A percentile compares a stretch with the other conserved stretches of the same genome.
These are phyloP conservation scores for Bradypodion pumilum DNA, from an alignment of 2,797 vertebrate species.

Conservation along the genomic window DNA sequence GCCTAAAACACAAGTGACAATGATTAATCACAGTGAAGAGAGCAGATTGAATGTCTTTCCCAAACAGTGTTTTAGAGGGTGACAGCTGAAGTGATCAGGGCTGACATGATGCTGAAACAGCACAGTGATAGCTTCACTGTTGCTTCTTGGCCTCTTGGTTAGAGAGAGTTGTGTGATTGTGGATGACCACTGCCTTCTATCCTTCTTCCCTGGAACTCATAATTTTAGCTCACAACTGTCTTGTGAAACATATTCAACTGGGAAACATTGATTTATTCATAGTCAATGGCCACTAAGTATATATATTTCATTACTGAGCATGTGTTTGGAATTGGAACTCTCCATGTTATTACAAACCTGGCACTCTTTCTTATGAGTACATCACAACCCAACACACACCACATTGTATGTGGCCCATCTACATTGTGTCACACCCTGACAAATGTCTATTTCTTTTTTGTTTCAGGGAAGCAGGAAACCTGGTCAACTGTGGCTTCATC, in stretches of 20 bases:
- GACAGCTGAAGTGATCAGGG: neutral
- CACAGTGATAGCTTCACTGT: slow-evolving; percentile 19
- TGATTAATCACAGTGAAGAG: neutral
- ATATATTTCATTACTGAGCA: neutral
- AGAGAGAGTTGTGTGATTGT: neutral
- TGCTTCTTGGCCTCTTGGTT: slow-evolving; percentile 5
- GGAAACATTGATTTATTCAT: neutral
- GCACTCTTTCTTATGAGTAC: neutral
- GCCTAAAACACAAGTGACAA: slow-evolving; percentile 5
- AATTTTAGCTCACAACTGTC: neutral
- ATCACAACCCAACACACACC: too few species aligned
- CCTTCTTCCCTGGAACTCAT: neutral
- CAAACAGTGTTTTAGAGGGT: neutral
- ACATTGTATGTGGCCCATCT: neutral
- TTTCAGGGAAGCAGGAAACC: neutral
- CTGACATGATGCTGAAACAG: neutral
- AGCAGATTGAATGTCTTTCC: slow-evolving; percentile 17
- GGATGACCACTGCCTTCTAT: neutral
- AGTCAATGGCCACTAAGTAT: neutral
- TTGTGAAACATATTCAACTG: neutral
- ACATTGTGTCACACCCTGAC: too few species aligned
- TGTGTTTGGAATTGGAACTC: neutral
- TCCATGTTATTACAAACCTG: neutral
- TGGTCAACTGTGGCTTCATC: too few species aligned
- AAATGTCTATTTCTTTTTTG: accelerated